A percentile compares a stretch with the other conserved stretches of the same genome.
phyloP scores from a whole-genome alignment of 2,888 invertebrate species.

The Melanchra persicariae region DNA sequence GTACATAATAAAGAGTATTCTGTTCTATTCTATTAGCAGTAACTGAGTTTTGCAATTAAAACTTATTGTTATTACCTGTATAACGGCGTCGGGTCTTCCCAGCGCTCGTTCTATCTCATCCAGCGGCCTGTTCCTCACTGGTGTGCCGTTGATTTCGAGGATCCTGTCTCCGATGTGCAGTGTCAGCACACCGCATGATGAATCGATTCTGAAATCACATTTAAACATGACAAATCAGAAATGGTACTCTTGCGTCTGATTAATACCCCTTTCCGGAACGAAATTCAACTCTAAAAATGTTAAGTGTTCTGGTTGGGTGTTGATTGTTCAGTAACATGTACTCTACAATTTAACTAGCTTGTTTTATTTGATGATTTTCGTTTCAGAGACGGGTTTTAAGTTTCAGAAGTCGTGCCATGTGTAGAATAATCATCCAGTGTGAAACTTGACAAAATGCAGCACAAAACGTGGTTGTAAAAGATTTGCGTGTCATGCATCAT shows the following conservation, averaged over 20 bases:
- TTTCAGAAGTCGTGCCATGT: not conserved
- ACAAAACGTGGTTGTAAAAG: not conserved
- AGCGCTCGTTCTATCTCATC: slow-evolving; percentile 95
- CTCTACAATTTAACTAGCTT: not conserved
- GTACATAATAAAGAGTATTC: too few relatives aligned
- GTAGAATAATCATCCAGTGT: not conserved
- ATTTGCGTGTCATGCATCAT: not conserved
- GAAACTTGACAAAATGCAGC: not conserved
- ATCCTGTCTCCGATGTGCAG: slow-evolving; percentile 98
- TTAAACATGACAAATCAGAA: not conserved
- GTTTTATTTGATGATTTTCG: not conserved
- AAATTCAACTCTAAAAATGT: not conserved
- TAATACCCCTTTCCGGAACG: not conserved
- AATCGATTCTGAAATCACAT: slow-evolving; percentile 92
- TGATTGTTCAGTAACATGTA: not conserved
- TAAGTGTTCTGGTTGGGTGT: not conserved
- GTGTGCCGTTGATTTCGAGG: slow-evolving; percentile 97
- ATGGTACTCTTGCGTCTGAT: too few relatives aligned
- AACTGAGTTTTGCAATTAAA: not conserved
- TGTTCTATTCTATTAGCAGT: not conserved
- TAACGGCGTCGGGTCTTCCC: slow-evolving; percentile 93
- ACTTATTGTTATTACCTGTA: slow-evolving; percentile 87
- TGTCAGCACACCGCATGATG: slow-evolving; percentile 95
- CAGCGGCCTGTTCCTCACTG: slow-evolving; percentile 95
- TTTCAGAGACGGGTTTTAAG: not conserved